Percentiles rank a stretch among this genome's conserved stretches.
These are phyloP conservation scores for Euwallacea similis DNA, from an alignment of 1,140 invertebrate genomes.

Conservation along the genomic window DNA sequence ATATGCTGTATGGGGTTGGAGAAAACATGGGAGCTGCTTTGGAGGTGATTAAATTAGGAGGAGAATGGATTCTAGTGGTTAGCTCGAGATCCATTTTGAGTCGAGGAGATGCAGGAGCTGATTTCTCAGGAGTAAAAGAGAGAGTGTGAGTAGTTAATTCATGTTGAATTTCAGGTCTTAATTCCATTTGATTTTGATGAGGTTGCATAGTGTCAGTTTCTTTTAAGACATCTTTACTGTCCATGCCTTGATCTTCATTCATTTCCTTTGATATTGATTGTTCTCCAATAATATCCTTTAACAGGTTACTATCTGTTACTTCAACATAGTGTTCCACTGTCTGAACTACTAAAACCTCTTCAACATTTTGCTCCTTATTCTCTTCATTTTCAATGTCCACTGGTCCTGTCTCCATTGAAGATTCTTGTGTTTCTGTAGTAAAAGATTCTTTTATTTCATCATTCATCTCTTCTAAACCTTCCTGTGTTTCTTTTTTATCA, in stretches of 20 bases:
- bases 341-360: neutral
- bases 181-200: neutral
- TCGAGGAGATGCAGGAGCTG: neutral
- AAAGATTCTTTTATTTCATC: neutral
- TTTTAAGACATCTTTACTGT: neutral
- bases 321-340: neutral
- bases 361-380: neutral
- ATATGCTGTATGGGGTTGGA: constrained; percentile 16
- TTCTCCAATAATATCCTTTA: neutral
- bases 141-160: neutral
- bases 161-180: neutral
- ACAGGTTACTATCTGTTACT: neutral
- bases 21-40: constrained; percentile 33
- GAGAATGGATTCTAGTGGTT: neutral
- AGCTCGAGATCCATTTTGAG: neutral
- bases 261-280: neutral
- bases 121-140: neutral
- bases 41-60: neutral
- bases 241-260: neutral
- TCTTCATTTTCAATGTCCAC: neutral
- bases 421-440: neutral
- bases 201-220: neutral
- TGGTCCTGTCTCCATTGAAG: neutral
- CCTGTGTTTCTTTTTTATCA: neutral
- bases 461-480: neutral